These are phyloP conservation scores for Tetranychus piercei DNA, from an alignment of 2,888 invertebrate genomes.

Conservation along the genomic window DNA sequence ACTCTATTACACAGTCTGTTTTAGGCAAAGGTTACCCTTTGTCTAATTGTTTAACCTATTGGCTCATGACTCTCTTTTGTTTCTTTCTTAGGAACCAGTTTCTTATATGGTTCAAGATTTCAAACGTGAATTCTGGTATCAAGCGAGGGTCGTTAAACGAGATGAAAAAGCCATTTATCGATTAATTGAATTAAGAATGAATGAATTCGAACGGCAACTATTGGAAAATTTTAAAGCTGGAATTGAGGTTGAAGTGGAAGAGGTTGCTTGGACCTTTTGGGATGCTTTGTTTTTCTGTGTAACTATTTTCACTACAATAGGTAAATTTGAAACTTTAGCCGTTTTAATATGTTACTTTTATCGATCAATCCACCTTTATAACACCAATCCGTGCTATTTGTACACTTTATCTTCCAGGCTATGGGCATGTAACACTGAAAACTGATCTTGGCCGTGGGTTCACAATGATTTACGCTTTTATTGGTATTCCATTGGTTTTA, in stretches of 20 bases:
- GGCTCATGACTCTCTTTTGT: not conserved
- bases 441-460: constrained; percentile 64
- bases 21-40: too few relatives aligned
- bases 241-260: constrained; percentile 28
- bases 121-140: constrained; percentile 20
- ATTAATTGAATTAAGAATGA: constrained; percentile 34
- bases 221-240: constrained; percentile 66
- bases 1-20: too few relatives aligned
- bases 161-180: not conserved
- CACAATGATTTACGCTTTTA: constrained; percentile 78
- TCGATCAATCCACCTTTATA: not conserved
- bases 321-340: constrained; percentile 38
- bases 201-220: constrained; percentile 66
- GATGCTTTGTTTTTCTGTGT: constrained; percentile 69
- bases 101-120: constrained; percentile 20
- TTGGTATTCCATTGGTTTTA: constrained; percentile 87
- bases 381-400: not conserved
- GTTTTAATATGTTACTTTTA: too few relatives aligned
- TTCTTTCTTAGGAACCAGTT: constrained; percentile 13
- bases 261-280: constrained; percentile 54
- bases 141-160: constrained; percentile 17
- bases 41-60: too few relatives aligned
- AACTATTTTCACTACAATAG: constrained; percentile 72
- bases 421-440: constrained; percentile 83
- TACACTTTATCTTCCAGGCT: constrained; percentile 32